phyloP scores from a whole-genome alignment of 2,113 vertebrate genomes.

The Sitta europaea region DNA sequence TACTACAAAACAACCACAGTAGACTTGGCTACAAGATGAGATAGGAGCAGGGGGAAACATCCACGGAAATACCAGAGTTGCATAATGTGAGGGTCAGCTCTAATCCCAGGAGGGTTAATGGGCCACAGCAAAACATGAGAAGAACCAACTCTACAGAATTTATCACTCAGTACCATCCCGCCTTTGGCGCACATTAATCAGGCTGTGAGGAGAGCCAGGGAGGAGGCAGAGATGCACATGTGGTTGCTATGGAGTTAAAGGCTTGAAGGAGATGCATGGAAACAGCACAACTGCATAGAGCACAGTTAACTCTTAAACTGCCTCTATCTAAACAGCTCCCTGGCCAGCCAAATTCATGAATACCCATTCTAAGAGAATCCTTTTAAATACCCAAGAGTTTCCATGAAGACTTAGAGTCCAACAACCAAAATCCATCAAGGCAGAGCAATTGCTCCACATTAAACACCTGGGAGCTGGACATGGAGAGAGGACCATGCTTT shows the following conservation, averaged over 20 bases:
- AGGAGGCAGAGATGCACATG: neutral
- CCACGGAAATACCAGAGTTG: neutral
- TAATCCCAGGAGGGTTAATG: neutral
- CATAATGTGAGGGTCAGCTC: neutral
- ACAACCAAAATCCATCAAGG: neutral
- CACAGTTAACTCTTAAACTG: neutral
- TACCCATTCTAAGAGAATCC: neutral
- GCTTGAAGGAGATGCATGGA: neutral
- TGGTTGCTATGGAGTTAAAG: conserved; percentile 51
- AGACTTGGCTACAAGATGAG: neutral
- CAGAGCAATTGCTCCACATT: neutral
- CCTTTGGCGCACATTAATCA: neutral
- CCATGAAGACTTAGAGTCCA: neutral
- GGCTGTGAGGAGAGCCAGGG: neutral
- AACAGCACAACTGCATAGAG: neutral
- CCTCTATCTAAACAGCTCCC: neutral
- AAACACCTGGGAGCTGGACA: neutral
- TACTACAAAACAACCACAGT: neutral
- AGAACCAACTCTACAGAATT: neutral
- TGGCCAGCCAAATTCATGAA: neutral
- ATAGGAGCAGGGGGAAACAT: neutral
- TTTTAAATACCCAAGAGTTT: neutral
- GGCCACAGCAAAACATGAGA: neutral
- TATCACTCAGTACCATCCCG: neutral
- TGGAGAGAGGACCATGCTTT: neutral